Conservation (phyloP, 2,888 invertebrate species). For the Oxyteleia sp. region DNA sequence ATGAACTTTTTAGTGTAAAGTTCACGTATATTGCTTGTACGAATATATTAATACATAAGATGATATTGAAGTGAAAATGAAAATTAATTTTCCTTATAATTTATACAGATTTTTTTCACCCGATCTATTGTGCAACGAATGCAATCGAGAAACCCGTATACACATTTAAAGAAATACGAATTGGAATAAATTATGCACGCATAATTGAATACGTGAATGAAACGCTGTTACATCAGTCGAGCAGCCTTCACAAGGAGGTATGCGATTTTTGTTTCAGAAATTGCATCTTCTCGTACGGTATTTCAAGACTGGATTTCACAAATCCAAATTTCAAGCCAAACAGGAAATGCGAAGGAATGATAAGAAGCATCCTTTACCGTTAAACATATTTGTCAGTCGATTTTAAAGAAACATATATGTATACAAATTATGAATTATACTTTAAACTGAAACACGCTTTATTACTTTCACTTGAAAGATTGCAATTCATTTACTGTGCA, state of each 20-base stretch:
- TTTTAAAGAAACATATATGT: neutral
- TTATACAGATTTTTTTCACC: constrained; percentile 11
- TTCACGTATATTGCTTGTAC: neutral
- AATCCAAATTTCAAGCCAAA: constrained; percentile 18
- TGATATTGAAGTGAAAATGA: constrained; percentile 36
- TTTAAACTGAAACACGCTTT: too few relatives aligned
- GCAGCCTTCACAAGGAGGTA: constrained; percentile 39
- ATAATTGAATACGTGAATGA: constrained; percentile 53
- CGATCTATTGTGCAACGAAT: constrained; percentile 36
- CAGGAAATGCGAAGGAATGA: constrained; percentile 11
- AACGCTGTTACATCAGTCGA: constrained; percentile 41
- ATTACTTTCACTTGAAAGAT: too few relatives aligned
- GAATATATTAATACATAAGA: constrained; percentile 33
- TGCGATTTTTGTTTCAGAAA: constrained; percentile 15
- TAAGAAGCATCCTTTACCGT: constrained; percentile 26
- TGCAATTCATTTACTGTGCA: too few relatives aligned
- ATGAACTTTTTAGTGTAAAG: neutral
- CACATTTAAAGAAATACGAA: constrained; percentile 48
- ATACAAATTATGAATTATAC: neutral
- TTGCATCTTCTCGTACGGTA: constrained; percentile 16
- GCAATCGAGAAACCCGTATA: constrained; percentile 16
- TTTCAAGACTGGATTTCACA: constrained; percentile 6
- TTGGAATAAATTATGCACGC: constrained; percentile 52
- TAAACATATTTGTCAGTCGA: constrained; percentile 15
- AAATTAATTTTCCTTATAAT: constrained; percentile 29